Evolutionary conservation across 2,797 vertebrate species (phyloP), one percentile per base, ranked within the genome.

Genomic region (Anas georgica): DNA sequence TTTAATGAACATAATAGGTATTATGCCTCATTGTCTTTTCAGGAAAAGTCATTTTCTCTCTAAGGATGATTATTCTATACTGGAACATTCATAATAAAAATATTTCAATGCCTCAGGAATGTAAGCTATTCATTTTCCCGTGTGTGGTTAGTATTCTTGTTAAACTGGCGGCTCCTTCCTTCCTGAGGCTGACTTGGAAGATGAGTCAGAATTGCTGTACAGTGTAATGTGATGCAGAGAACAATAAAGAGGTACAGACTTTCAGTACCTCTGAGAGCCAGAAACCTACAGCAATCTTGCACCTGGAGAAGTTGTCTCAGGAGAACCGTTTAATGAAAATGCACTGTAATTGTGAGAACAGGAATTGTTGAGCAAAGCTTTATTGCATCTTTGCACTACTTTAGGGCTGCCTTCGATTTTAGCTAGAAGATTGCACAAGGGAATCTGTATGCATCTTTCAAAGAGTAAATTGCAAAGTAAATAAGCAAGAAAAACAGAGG

Each of bases 191-290:
- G 68, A 33, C 33, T 31, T 52, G 72, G 26, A 59, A 80, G 48
- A 50, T 43, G 12, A 3, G 31, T 21, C n/a, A 66, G 45, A 66
- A 86, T 18, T 37, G 20, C 20, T 85, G 39, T 28, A 86, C 0
- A 8, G 48, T 85, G 17, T 23, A 78, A 54, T 29, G 25, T 54
- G 50, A 92, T 50, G 48, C 12, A 75, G 50, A 67, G 35, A 41
- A 55, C 85, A 85, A 86, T 95, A 92, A 96, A 91, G 59, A 64
- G 39, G 70, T 93, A 82, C 60, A 78, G 63, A 73, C 72, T 92
- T 96, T 82, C 43, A 50, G 13, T 67, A 31, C 60, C 77, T 85
- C 83, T 87, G 78, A 92, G 28, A 81, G 28, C 7, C 45, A 92
- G 90, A 96, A 92, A 80, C 54, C n/a, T 69, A 50, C 50, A 94